phyloP scores from a whole-genome alignment of 2,888 invertebrate genomes.

The Pterostichus niger region DNA sequence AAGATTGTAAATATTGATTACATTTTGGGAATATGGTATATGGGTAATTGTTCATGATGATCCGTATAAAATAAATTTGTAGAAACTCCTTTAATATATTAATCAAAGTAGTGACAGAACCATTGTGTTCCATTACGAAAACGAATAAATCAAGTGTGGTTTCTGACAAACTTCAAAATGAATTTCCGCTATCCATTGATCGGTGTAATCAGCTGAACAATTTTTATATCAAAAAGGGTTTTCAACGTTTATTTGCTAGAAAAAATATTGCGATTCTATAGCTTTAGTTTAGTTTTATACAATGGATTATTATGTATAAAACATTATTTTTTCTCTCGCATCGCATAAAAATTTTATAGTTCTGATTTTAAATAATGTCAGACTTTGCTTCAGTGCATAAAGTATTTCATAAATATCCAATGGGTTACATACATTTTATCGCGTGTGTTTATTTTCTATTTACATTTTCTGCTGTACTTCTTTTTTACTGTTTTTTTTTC shows the following conservation, averaged over 20 bases:
- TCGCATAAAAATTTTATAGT: slow-evolving; percentile 26
- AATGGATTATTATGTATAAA: not conserved
- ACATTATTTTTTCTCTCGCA: slow-evolving; percentile 17
- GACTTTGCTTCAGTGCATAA: slow-evolving; percentile 20
- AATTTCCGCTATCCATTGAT: slow-evolving; percentile 47
- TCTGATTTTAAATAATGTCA: slow-evolving; percentile 22
- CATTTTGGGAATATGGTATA: not conserved
- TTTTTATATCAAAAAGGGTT: slow-evolving; percentile 20
- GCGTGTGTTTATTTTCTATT: slow-evolving; percentile 17
- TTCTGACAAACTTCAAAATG: slow-evolving; percentile 39
- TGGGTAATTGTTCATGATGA: not conserved
- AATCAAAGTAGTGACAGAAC: slow-evolving; percentile 47
- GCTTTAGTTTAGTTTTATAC: not conserved
- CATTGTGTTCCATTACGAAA: slow-evolving; percentile 47
- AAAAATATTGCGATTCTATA: slow-evolving; percentile 11
- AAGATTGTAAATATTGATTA: not conserved
- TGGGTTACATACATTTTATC: slow-evolving; percentile 21
- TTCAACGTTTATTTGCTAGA: slow-evolving; percentile 20
- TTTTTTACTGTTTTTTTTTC: no score
- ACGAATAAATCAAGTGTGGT: slow-evolving; percentile 51
- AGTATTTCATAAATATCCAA: slow-evolving; percentile 31
- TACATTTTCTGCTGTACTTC: slow-evolving; percentile 6
- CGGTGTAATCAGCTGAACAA: slow-evolving; percentile 22
- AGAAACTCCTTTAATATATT: slow-evolving; percentile 27
- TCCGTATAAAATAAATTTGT: not conserved